A percentile compares a stretch with the other conserved stretches of the same genome.
phyloP scores from a whole-genome alignment of 2,888 invertebrate species.

The Calameuta idolon region DNA sequence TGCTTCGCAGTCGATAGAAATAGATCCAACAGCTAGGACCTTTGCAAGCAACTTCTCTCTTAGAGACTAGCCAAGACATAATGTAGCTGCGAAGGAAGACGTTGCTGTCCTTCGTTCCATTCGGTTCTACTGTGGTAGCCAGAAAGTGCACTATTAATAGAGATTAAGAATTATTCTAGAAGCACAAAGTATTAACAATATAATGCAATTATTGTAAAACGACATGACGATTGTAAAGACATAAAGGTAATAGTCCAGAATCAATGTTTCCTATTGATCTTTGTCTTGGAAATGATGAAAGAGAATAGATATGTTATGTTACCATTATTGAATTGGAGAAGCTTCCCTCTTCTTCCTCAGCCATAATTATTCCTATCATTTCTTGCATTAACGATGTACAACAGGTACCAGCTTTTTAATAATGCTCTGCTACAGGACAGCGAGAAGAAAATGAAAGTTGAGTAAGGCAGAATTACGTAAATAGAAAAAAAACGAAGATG shows the following conservation, averaged over 20 bases:
- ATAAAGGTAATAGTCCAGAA: constrained; percentile 22
- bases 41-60: too few relatives aligned
- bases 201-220: constrained; percentile 49
- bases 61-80: too few relatives aligned
- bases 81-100: too few relatives aligned
- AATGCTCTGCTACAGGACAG: constrained; percentile 9
- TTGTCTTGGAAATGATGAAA: constrained; percentile 21
- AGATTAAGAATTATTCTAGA: constrained; percentile 47
- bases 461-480: too few relatives aligned
- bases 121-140: neutral
- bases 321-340: constrained; percentile 8
- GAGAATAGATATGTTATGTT: constrained; percentile 16
- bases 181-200: constrained; percentile 56
- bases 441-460: too few relatives aligned
- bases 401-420: constrained; percentile 11
- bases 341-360: too few relatives aligned
- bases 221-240: constrained; percentile 32
- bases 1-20: too few relatives aligned
- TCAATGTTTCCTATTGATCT: constrained; percentile 46
- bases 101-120: neutral
- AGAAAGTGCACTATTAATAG: constrained; percentile 20
- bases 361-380: constrained; percentile 14
- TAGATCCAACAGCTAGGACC: too few relatives aligned
- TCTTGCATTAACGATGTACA: constrained; percentile 2
- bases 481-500: too few relatives aligned